phyloP scores from a whole-genome alignment of 1,140 invertebrate species.

The Archivesica marissinica region DNA sequence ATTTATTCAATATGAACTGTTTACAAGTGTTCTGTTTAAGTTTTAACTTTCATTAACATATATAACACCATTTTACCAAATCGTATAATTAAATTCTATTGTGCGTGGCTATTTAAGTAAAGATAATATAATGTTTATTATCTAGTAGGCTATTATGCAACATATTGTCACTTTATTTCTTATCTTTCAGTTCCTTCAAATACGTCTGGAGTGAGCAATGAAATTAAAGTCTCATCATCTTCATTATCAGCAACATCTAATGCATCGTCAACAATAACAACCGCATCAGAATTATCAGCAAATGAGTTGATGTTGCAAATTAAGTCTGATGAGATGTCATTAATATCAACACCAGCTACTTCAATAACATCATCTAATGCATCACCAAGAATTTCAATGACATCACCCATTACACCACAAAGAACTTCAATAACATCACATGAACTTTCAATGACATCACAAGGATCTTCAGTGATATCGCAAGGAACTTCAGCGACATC shows the following conservation, averaged over 20 bases:
- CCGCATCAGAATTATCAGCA: too few species aligned
- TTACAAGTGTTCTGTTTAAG: too few species aligned
- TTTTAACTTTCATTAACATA: too few species aligned
- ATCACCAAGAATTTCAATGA: background rate
- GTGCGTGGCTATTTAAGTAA: background rate
- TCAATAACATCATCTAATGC: background rate
- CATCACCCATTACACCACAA: slow-evolving; percentile 2
- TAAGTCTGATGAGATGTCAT: background rate
- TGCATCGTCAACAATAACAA: too few species aligned
- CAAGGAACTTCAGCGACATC: background rate
- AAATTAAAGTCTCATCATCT: slow-evolving; percentile 60
- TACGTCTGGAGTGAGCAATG: slow-evolving; percentile 69
- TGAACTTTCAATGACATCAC: background rate
- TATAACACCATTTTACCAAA: background rate
- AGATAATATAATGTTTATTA: background rate
- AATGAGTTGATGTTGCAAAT: too few species aligned
- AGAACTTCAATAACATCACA: background rate
- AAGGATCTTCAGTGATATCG: background rate
- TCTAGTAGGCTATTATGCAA: background rate
- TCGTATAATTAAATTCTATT: background rate
- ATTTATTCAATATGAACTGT: too few species aligned
- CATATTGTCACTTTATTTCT: background rate
- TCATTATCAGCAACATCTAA: slow-evolving; percentile 26
- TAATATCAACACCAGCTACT: background rate
- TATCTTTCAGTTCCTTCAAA: slow-evolving; percentile 54